Evolutionary conservation across 2,888 invertebrate species (phyloP).

Genomic region (Ochropleura plecta): DNA sequence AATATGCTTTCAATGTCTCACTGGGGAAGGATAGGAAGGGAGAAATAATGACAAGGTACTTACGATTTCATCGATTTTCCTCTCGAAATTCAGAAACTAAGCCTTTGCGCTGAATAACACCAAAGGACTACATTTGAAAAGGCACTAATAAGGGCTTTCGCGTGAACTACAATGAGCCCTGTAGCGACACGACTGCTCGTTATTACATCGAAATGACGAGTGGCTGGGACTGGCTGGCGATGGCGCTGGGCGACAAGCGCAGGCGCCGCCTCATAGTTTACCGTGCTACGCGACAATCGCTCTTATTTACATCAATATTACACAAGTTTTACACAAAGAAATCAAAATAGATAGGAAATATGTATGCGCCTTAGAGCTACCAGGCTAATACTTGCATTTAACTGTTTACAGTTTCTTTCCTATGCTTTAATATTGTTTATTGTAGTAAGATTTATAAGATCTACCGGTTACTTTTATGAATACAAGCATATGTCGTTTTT

Average conservation of each 20-base stretch:
- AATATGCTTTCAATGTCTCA: conserved; percentile 71
- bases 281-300: conserved; percentile 41
- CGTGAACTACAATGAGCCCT: conserved; percentile 89
- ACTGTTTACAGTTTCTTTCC: neutral
- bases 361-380: neutral
- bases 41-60: conserved; percentile 70
- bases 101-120: conserved; percentile 81
- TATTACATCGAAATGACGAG: conserved; percentile 87
- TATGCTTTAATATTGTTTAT: neutral
- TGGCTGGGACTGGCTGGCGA: conserved; percentile 62
- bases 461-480: neutral
- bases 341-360: conserved; percentile 8
- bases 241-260: conserved; percentile 55
- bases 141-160: conserved; percentile 88
- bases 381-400: neutral
- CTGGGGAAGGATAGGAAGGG: conserved; percentile 44
- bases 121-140: conserved; percentile 90
- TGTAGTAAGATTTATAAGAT: neutral
- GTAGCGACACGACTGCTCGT: conserved; percentile 85
- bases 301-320: conserved; percentile 35
- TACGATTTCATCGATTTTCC: conserved; percentile 89
- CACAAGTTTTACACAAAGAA: conserved; percentile 19
- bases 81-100: conserved; percentile 82
- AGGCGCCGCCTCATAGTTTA: conserved; percentile 50
- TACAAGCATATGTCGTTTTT: conserved; percentile 1